phyloP scores from a whole-genome alignment of 1,140 invertebrate species.

The Mesaphorura yosii region DNA sequence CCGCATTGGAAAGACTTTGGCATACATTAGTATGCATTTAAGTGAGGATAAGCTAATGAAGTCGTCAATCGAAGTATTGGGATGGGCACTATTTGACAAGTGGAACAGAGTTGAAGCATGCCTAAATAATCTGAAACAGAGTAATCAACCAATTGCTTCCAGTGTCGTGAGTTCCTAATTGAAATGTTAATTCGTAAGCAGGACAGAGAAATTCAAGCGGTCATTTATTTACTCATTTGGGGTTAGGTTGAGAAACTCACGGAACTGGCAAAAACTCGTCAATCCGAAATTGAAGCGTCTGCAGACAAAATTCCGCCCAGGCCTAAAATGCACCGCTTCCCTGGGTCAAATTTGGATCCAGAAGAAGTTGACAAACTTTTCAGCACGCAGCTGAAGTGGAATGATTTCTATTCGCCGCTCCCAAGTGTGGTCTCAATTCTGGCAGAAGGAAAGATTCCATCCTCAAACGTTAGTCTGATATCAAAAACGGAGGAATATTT shows the following conservation, averaged over 20 bases:
- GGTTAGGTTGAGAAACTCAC: conserved; percentile 11
- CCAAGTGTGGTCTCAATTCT: conserved; percentile 11
- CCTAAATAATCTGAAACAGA: conserved; percentile 35
- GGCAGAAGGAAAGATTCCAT: background rate
- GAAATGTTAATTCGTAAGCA: conserved; percentile 35
- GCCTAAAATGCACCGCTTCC: conserved; percentile 14
- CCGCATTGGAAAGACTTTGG: conserved; percentile 66
- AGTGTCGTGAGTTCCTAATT: conserved; percentile 34
- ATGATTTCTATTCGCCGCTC: background rate
- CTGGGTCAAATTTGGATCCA: conserved; percentile 31
- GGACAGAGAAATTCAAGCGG: conserved; percentile 27
- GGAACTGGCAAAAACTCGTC: conserved; percentile 32
- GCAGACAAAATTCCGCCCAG: conserved; percentile 12
- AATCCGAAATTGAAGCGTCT: conserved; percentile 16
- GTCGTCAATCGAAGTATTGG: conserved; percentile 54
- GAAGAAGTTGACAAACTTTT: conserved; percentile 28
- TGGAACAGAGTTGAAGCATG: conserved; percentile 44
- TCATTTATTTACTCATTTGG: conserved; percentile 23
- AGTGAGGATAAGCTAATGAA: conserved; percentile 41
- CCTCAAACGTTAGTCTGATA: conserved; percentile 1
- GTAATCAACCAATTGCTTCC: conserved; percentile 36
- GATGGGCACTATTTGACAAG: conserved; percentile 55
- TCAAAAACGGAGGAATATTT: conserved; percentile 18
- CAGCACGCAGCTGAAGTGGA: conserved; percentile 2
- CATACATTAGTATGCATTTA: conserved; percentile 44